Evolutionary conservation across 2,888 invertebrate genomes (phyloP).

Genomic region (Druceiella hillmani): DNA sequence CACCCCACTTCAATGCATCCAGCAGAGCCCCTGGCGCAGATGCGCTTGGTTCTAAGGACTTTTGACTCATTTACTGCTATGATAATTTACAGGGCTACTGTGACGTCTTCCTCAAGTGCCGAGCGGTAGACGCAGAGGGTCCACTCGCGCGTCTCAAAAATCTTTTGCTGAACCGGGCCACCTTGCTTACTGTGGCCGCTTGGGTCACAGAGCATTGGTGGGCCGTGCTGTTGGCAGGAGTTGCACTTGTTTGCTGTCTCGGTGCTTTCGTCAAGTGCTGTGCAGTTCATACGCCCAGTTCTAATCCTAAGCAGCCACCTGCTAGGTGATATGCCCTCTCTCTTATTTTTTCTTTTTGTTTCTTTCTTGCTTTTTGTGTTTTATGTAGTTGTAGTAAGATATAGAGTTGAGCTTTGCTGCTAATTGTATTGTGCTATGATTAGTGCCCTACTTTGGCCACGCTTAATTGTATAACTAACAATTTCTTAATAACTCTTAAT

Average conservation of each 20-base stretch:
- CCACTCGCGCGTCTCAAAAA: constrained; percentile 96
- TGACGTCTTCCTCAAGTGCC: constrained; percentile 98
- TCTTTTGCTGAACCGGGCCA: constrained; percentile 86
- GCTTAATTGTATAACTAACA: no score
- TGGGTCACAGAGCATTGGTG: constrained; percentile 97
- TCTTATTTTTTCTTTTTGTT: no score
- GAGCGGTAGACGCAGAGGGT: constrained; percentile 98
- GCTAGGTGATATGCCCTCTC: constrained; percentile 73
- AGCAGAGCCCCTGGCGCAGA: no score
- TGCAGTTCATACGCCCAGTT: constrained; percentile 98
- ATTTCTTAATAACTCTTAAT: no score
- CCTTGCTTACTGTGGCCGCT: constrained; percentile 79
- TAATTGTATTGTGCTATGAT: no score
- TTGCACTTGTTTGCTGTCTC: constrained; percentile 92
- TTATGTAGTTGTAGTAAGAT: no score
- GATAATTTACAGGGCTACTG: constrained; percentile 78
- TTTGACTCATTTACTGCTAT: no score
- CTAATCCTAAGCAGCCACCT: constrained; percentile 95
- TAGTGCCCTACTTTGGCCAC: no score
- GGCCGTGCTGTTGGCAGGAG: constrained; percentile 87
- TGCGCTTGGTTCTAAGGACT: no score
- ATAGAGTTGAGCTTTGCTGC: no score
- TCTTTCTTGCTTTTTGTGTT: no score
- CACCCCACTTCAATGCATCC: no score
- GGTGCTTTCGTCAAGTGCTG: constrained; percentile 98